These are phyloP conservation scores for Styela plicata DNA, from an alignment of 23 tunicate genomes.

Conservation along the genomic window DNA sequence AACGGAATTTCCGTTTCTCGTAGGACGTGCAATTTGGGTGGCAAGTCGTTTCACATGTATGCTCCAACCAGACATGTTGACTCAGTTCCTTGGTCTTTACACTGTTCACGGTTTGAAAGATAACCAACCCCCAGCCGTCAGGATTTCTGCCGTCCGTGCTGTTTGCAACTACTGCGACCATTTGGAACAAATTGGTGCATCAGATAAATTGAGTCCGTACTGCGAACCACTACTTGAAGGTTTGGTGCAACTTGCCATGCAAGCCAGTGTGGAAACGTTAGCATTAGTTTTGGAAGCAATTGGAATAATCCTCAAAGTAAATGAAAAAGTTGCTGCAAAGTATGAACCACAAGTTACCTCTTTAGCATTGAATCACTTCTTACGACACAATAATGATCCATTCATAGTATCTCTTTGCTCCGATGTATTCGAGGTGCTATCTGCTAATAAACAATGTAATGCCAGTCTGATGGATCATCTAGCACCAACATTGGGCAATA, in stretches of 20 bases:
- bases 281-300: conserved; percentile 67
- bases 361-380: conserved; percentile 48
- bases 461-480: conserved; percentile 37
- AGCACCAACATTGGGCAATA: conserved; percentile 57
- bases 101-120: conserved; percentile 72
- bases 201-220: conserved; percentile 40
- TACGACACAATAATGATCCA: conserved; percentile 72
- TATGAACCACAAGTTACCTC: conserved; percentile 58
- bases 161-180: conserved; percentile 78
- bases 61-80: conserved; percentile 43
- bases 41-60: conserved; percentile 73
- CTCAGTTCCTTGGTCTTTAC: conserved; percentile 56
- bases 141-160: conserved; percentile 78
- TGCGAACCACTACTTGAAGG: conserved; percentile 49
- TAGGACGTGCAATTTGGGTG: conserved; percentile 75
- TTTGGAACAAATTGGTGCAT: conserved; percentile 25
- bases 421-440: conserved; percentile 63
- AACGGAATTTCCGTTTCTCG: conserved; percentile 43
- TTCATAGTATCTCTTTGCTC: conserved; percentile 54
- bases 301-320: conserved; percentile 38
- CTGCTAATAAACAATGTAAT: conserved; percentile 64
- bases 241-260: conserved; percentile 46
- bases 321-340: conserved; percentile 43
- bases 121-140: conserved; percentile 54
- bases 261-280: conserved; percentile 70